A percentile compares a stretch with the other conserved stretches of the same genome.
phyloP scores from a whole-genome alignment of 1,140 invertebrate species.

The Plutomurus gul region DNA sequence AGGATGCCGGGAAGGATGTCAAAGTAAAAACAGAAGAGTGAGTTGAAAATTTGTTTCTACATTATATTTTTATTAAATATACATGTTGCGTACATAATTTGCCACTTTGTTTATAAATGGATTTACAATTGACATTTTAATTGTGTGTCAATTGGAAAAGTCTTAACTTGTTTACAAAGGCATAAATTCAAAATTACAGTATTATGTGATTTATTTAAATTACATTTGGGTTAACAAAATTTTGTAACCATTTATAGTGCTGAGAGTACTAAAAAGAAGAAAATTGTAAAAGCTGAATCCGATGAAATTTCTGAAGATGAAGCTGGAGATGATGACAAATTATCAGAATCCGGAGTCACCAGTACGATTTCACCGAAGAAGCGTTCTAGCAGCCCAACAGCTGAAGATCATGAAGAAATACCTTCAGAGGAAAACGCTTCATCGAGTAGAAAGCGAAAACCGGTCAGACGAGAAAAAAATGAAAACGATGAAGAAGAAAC shows the following conservation, averaged over 20 bases:
- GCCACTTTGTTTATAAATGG: too few relatives aligned
- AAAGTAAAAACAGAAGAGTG: background rate
- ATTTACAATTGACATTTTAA: too few relatives aligned
- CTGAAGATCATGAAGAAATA: background rate
- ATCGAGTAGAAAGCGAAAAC: background rate
- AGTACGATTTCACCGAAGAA: background rate
- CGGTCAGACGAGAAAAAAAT: background rate
- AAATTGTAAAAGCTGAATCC: background rate
- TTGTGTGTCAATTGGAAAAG: too few relatives aligned
- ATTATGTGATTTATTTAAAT: too few relatives aligned
- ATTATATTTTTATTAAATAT: too few relatives aligned
- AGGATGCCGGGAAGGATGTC: background rate
- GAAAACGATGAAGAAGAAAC: background rate
- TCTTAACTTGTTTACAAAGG: too few relatives aligned
- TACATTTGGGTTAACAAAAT: too few relatives aligned
- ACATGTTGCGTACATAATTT: too few relatives aligned
- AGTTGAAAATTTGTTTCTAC: background rate
- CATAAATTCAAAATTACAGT: too few relatives aligned
- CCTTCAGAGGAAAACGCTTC: background rate
- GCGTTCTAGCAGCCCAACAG: background rate
- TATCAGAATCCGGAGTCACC: background rate
- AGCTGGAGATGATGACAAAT: background rate
- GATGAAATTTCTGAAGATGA: background rate
- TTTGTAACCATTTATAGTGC: background rate
- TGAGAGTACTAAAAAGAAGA: background rate